phyloP scores from a whole-genome alignment of 2,113 vertebrate species.

The Poicephalus gulielmi region DNA sequence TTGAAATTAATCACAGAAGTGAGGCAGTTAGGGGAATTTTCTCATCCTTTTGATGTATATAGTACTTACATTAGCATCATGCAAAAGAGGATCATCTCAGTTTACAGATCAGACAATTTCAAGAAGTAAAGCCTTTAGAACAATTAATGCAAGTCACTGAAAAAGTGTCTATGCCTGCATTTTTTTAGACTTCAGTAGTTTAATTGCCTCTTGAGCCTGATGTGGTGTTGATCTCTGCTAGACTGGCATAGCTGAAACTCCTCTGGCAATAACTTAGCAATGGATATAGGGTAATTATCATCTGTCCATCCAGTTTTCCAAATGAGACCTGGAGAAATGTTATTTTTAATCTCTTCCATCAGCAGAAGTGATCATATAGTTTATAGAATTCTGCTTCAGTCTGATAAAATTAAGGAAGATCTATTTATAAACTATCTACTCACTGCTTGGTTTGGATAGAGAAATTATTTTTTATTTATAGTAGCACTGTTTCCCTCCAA shows the following conservation, averaged over 20 bases:
- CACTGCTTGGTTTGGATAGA: background rate
- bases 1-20: background rate
- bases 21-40: background rate
- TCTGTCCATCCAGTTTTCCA: constrained; percentile 10
- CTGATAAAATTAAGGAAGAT: background rate
- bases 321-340: background rate
- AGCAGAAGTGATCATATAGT: background rate
- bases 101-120: background rate
- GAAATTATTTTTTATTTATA: background rate
- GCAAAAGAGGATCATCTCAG: background rate
- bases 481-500: background rate
- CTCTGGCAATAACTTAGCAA: background rate
- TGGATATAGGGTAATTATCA: background rate
- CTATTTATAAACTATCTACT: background rate
- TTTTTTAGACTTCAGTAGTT: background rate
- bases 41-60: background rate
- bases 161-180: background rate
- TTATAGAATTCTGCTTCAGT: background rate
- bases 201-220: constrained; percentile 2
- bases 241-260: background rate
- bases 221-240: constrained; percentile 10
- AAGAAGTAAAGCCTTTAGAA: background rate
- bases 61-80: background rate
- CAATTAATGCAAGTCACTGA: background rate
- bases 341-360: background rate